Evolutionary conservation across 2,888 invertebrate species (phyloP).

Genomic region (Phasia obesa): DNA sequence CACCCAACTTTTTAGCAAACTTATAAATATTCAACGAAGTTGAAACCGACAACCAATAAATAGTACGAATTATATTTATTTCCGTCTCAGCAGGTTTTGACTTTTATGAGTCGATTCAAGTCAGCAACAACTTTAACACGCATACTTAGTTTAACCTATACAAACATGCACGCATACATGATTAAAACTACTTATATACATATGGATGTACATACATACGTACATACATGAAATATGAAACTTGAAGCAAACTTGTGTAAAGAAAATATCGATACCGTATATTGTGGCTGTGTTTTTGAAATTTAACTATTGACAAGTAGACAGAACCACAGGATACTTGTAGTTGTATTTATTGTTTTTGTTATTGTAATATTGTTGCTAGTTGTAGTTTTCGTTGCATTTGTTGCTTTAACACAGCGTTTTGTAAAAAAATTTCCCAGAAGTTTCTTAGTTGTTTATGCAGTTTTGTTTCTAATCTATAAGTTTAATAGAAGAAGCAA

Average conservation of each 20-base stretch:
- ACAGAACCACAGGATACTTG: slow-evolving; percentile 73
- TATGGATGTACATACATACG: not conserved
- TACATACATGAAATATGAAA: no score
- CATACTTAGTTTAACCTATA: slow-evolving; percentile 33
- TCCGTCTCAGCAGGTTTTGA: slow-evolving; percentile 71
- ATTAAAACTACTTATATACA: no score
- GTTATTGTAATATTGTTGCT: not conserved
- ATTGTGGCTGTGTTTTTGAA: slow-evolving; percentile 3
- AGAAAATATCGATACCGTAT: no score
- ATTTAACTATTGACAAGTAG: slow-evolving; percentile 67
- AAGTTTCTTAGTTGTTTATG: slow-evolving; percentile 29
- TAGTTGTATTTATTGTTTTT: slow-evolving; percentile 10
- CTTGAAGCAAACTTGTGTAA: no score
- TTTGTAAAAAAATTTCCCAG: slow-evolving; percentile 7
- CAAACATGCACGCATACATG: not conserved
- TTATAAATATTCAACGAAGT: slow-evolving; percentile 50
- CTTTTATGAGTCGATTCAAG: slow-evolving; percentile 69
- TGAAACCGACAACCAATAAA: slow-evolving; percentile 72
- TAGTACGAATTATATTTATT: slow-evolving; percentile 74
- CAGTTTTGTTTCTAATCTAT: slow-evolving; percentile 34
- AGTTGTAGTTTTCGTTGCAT: not conserved
- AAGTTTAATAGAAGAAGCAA: slow-evolving; percentile 28
- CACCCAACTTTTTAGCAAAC: slow-evolving; percentile 16
- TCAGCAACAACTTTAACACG: slow-evolving; percentile 48
- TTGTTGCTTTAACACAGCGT: slow-evolving; percentile 11